Percentiles rank a stretch among this genome's conserved stretches.
phyloP scores from a whole-genome alignment of 2,797 vertebrate species.

The Thaleichthys pacificus region DNA sequence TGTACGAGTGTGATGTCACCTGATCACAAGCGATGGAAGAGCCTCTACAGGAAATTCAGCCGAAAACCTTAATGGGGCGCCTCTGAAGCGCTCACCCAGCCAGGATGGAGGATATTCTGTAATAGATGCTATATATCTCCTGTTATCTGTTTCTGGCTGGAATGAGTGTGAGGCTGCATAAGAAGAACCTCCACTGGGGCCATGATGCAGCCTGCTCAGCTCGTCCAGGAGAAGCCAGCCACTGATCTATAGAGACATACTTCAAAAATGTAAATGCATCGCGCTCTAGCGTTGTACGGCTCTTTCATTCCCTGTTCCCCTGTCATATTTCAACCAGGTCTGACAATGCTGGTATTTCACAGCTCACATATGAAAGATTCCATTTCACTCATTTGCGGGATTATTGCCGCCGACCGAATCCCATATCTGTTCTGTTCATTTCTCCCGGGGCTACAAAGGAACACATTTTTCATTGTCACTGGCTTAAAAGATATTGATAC shows the following conservation, averaged over 20 bases:
- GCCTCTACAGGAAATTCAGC: conserved; percentile 53
- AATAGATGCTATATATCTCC: conserved; percentile 61
- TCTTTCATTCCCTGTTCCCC: conserved; percentile 35
- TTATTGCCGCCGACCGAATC: conserved; percentile 46
- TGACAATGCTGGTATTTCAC: conserved; percentile 54
- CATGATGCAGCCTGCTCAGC: neutral
- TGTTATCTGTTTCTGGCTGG: conserved; percentile 56
- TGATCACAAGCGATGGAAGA: conserved; percentile 50
- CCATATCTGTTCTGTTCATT: conserved; percentile 47
- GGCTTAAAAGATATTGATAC: conserved; percentile 63
- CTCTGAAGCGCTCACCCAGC: conserved; percentile 40
- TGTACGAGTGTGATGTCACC: conserved; percentile 52
- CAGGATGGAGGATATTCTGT: conserved; percentile 38
- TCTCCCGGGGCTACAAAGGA: conserved; percentile 13
- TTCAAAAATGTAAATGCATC: conserved; percentile 55
- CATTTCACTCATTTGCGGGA: conserved; percentile 51
- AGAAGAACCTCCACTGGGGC: conserved; percentile 40
- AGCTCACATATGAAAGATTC: conserved; percentile 45
- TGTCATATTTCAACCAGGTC: conserved; percentile 57
- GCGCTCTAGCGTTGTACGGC: conserved; percentile 44
- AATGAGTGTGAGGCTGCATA: conserved; percentile 34
- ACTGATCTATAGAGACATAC: conserved; percentile 29
- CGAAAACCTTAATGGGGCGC: conserved; percentile 56
- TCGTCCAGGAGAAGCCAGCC: conserved; percentile 44
- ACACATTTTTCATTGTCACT: conserved; percentile 45